A percentile compares a stretch with the other conserved stretches of the same genome.
phyloP scores from a whole-genome alignment of 2,888 invertebrate genomes.

The Drosophila lutescens region DNA sequence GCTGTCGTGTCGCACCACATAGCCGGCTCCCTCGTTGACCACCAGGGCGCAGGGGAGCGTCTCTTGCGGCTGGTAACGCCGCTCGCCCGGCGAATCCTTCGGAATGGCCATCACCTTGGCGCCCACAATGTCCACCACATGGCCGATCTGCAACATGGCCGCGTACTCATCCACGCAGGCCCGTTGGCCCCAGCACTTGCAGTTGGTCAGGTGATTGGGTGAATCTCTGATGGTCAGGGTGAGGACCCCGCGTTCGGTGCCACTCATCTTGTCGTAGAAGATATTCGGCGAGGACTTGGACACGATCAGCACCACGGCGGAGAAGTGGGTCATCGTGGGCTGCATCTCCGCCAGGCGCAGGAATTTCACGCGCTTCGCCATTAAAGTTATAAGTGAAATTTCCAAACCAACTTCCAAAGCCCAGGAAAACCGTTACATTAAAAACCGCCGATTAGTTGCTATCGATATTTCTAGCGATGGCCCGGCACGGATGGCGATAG shows the following conservation, averaged over 20 bases:
- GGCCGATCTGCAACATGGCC: conserved; percentile 88
- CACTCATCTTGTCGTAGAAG: conserved; percentile 76
- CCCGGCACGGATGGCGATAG: not conserved
- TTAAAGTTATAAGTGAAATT: conserved; percentile 3
- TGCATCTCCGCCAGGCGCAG: conserved; percentile 51
- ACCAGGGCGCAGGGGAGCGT: conserved; percentile 88
- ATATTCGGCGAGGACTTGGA: conserved; percentile 87
- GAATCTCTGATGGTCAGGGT: conserved; percentile 91
- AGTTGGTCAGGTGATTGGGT: conserved; percentile 89
- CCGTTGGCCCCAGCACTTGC: conserved; percentile 90
- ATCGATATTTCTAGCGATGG: not conserved
- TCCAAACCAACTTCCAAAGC: not conserved
- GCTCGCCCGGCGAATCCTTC: conserved; percentile 62
- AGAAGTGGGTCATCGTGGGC: conserved; percentile 64
- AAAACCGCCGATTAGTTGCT: conserved; percentile 8
- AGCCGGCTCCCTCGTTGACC: conserved; percentile 88
- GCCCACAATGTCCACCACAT: conserved; percentile 89
- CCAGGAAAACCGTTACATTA: conserved; percentile 17
- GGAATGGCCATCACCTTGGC: conserved; percentile 86
- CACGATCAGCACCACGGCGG: conserved; percentile 87
- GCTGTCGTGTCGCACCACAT: conserved; percentile 86
- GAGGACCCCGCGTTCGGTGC: conserved; percentile 88
- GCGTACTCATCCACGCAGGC: conserved; percentile 87
- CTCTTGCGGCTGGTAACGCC: conserved; percentile 87
- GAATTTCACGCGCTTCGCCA: conserved; percentile 36